phyloP scores from a whole-genome alignment of 2,113 vertebrate genomes.

The Parus major region DNA sequence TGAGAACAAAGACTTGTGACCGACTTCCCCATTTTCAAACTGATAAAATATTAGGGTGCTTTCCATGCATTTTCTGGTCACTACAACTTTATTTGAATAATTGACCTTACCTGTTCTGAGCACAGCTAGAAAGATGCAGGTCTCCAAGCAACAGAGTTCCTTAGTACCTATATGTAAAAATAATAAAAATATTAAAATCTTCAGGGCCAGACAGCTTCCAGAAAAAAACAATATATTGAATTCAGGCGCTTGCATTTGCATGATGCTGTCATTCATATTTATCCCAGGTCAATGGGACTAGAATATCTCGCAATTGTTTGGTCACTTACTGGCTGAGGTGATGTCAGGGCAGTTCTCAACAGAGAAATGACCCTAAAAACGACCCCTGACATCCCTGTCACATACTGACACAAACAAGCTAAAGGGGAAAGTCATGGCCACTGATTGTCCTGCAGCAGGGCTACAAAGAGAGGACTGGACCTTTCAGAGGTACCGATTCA shows the following conservation, averaged over 20 bases:
- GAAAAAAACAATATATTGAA: neutral
- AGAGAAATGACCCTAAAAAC: neutral
- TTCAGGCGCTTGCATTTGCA: neutral
- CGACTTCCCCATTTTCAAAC: neutral
- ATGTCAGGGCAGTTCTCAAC: neutral
- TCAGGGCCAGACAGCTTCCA: neutral
- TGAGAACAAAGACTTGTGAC: neutral
- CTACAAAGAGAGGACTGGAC: neutral
- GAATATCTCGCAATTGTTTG: neutral
- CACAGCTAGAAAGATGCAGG: neutral
- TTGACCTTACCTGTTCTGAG: neutral
- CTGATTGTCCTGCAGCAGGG: accelerated
- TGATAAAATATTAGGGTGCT: neutral
- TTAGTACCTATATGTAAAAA: neutral
- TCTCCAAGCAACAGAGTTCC: neutral
- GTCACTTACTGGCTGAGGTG: neutral
- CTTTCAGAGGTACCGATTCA: neutral
- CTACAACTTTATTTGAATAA: neutral
- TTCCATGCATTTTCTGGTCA: neutral
- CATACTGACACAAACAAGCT: neutral
- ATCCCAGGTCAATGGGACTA: too few relatives aligned
- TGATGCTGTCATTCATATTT: neutral
- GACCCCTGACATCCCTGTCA: neutral
- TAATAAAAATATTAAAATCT: neutral
- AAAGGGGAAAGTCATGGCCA: neutral